Evolutionary conservation across 2,113 vertebrate genomes (phyloP), one percentile per base, ranked within the genome.

Genomic region (Pollimyrus isidori): DNA sequence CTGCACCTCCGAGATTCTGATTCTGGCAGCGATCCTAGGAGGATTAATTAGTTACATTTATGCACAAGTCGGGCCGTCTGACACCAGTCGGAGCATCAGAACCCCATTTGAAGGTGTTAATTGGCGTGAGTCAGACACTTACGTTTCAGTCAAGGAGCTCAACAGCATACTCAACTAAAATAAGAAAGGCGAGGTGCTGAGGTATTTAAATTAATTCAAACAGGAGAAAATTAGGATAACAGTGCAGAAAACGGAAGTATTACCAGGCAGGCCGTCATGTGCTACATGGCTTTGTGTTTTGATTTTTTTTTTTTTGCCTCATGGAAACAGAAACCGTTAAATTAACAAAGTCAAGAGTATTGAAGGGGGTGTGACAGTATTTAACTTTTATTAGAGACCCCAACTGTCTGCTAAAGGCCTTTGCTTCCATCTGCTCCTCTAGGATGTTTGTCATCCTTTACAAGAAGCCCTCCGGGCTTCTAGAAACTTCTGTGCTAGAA

Each of bases 21-120:
- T 95, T 96, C 95, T 86, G 95, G 95, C 95, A 73, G 92, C 95
- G 94, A 94, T 95, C 93, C 94, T 93, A 92, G 91, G 95, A 94
- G 94, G 95, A 94, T 95, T 86, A 89, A 86, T 89, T 86, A 89
- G 89, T 69, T 89, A 89, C 89, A 89, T 89, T 89, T 89, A 89
- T 89, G 83, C 62, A 89, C 58, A 89, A 89, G 84, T 89, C 56
- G 39, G 84, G 89, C 76, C 46, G 84, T 89, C 89, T 89, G 89
- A 87, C 89, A 62, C 89, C 89, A 83, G 53, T 30, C 88, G 76
- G 80, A 89, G 88, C 88, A 89, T 45, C 94, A 95, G 95, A 95
- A 95, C 94, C 96, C 95, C 93, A 94, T 95, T 96, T 94, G 94
- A 94, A 96, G 96, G 96, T 96, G 96, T 96, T 97, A 97, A 97